Evolutionary conservation across 1,140 invertebrate genomes (phyloP).

Genomic region (Rhagoletis pomonella): DNA sequence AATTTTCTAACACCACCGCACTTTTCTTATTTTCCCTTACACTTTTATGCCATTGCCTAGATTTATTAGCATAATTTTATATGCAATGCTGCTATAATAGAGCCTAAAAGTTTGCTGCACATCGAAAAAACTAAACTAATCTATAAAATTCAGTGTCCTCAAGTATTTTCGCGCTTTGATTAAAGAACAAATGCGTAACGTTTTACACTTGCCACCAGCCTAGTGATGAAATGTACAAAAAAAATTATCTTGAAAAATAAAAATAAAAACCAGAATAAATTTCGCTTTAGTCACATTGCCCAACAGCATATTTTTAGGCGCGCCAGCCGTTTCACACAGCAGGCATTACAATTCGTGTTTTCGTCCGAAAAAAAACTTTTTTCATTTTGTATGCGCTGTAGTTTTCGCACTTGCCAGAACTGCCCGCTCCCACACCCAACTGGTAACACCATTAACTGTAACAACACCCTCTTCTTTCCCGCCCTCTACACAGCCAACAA

Average conservation of each 20-base stretch:
- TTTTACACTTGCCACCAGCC: neutral
- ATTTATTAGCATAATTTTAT: neutral
- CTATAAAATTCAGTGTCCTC: neutral
- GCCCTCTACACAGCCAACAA: too few relatives aligned
- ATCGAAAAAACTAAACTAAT: neutral
- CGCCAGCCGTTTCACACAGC: slow-evolving; percentile 7
- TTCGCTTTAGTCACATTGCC: neutral
- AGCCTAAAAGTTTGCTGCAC: neutral
- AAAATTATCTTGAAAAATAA: neutral
- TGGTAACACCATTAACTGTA: too few relatives aligned
- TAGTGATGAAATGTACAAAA: neutral
- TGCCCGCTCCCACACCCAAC: neutral
- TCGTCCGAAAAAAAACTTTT: slow-evolving; percentile 12
- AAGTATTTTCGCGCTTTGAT: too few relatives aligned
- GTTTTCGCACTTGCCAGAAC: neutral
- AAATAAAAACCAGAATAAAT: neutral
- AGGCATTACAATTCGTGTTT: slow-evolving; percentile 23
- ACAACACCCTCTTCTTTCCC: neutral
- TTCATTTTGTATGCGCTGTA: neutral
- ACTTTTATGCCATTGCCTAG: neutral
- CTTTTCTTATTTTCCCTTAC: neutral
- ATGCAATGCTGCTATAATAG: neutral
- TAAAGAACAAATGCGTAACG: neutral
- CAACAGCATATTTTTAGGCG: slow-evolving; percentile 7
- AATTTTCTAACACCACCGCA: neutral